phyloP scores from a whole-genome alignment of 2,888 invertebrate species.

The Orchestes rusci region DNA sequence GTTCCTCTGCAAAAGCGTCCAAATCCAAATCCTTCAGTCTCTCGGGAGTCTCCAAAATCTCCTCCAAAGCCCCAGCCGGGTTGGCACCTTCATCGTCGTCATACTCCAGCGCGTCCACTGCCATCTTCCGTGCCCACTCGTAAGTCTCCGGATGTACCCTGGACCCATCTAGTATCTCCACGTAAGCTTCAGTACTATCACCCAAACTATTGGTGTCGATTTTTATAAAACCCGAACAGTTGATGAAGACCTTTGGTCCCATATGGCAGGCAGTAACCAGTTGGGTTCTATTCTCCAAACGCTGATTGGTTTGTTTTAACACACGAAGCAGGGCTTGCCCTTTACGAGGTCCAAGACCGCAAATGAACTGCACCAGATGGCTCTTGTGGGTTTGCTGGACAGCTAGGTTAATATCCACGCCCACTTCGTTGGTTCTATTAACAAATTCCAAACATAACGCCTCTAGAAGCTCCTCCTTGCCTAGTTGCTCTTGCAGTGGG shows the following conservation, averaged over 20 bases:
- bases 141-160: conserved; percentile 99
- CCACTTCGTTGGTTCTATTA: conserved; percentile 95
- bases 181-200: conserved; percentile 89
- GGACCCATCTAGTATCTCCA: conserved; percentile 94
- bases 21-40: conserved; percentile 91
- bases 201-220: conserved; percentile 95
- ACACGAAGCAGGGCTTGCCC: conserved; percentile 79
- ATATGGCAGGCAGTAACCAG: conserved; percentile 92
- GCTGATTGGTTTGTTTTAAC: conserved; percentile 84
- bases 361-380: conserved; percentile 90
- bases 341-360: conserved; percentile 94
- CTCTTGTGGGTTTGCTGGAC: conserved; percentile 83
- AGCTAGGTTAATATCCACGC: conserved; percentile 92
- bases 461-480: conserved; percentile 80
- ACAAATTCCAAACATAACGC: conserved; percentile 85
- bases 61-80: conserved; percentile 94
- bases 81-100: conserved; percentile 95
- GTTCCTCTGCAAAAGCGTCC: conserved; percentile 96
- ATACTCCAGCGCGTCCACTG: conserved; percentile 96
- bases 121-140: conserved; percentile 99
- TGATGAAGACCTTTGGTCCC: conserved; percentile 93
- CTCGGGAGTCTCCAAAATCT: conserved; percentile 93
- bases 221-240: conserved; percentile 96
- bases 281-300: conserved; percentile 90
- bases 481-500: conserved; percentile 70